A percentile compares a stretch with the other conserved stretches of the same genome.
These are phyloP conservation scores for Aphidius ervi DNA, from an alignment of 1,140 invertebrate genomes.

Conservation along the genomic window DNA sequence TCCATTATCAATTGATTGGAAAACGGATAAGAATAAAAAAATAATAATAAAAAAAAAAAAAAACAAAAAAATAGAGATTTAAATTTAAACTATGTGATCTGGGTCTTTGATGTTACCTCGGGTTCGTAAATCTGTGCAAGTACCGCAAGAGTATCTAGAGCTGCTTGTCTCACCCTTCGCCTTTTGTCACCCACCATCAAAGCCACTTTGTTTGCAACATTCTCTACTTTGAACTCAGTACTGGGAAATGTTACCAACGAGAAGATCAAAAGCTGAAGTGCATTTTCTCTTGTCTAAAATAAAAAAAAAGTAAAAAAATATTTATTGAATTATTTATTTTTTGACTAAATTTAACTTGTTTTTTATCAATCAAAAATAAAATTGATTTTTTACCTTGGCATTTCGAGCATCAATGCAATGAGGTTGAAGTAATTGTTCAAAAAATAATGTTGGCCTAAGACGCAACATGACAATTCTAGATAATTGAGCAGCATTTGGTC, in stretches of 20 bases:
- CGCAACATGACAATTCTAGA: slow-evolving; percentile 64
- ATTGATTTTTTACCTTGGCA: slow-evolving; percentile 47
- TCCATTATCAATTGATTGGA: neutral
- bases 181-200: slow-evolving; percentile 64
- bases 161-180: slow-evolving; percentile 70
- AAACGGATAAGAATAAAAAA: neutral
- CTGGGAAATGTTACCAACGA: slow-evolving; percentile 75
- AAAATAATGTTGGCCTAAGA: slow-evolving; percentile 59
- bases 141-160: slow-evolving; percentile 76
- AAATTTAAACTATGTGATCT: neutral
- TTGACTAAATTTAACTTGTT: neutral
- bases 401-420: slow-evolving; percentile 65
- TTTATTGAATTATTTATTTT: neutral
- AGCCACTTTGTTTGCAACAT: slow-evolving; percentile 57
- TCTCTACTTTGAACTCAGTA: slow-evolving; percentile 69
- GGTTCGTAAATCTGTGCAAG: slow-evolving; percentile 69
- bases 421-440: slow-evolving; percentile 60
- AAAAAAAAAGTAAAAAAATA: slow-evolving; percentile 24
- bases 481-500: slow-evolving; percentile 55
- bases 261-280: slow-evolving; percentile 72
- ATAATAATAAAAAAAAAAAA: no score
- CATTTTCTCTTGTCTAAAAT: slow-evolving; percentile 67
- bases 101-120: slow-evolving; percentile 27
- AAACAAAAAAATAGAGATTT: neutral
- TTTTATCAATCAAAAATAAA: neutral